phyloP scores from a whole-genome alignment of 2,888 invertebrate genomes.

The Muscina levida region DNA sequence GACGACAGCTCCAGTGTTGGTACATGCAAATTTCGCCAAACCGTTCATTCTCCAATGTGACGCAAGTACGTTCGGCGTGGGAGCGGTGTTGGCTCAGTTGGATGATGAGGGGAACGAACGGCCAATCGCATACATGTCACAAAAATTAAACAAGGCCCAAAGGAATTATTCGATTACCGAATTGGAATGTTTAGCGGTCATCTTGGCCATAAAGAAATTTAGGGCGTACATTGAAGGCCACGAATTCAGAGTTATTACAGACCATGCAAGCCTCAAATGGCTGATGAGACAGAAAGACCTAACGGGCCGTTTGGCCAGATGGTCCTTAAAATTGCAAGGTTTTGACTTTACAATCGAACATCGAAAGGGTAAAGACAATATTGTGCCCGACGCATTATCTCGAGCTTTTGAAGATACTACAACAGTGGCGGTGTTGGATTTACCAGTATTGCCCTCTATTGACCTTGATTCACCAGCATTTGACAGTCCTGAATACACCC shows the following conservation, averaged over 20 bases:
- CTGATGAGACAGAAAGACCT: constrained; percentile 68
- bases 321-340: constrained; percentile 41
- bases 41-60: constrained; percentile 1
- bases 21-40: constrained; percentile 11
- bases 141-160: neutral
- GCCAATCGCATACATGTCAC: neutral
- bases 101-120: constrained; percentile 47
- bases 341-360: no score
- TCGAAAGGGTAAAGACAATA: no score
- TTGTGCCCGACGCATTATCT: no score
- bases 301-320: constrained; percentile 68
- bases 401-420: no score
- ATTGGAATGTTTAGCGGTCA: neutral
- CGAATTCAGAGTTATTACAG: constrained; percentile 40
- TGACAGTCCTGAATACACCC: no score
- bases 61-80: neutral
- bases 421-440: no score
- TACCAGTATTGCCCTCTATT: no score
- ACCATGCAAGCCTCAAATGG: constrained; percentile 70
- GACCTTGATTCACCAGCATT: no score
- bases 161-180: constrained; percentile 7
- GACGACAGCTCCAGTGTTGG: constrained; percentile 30
- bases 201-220: constrained; percentile 3
- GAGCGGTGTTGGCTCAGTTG: neutral
- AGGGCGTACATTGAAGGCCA: neutral